phyloP scores from a whole-genome alignment of 2,797 vertebrate species.

The Aldrovandia affinis region DNA sequence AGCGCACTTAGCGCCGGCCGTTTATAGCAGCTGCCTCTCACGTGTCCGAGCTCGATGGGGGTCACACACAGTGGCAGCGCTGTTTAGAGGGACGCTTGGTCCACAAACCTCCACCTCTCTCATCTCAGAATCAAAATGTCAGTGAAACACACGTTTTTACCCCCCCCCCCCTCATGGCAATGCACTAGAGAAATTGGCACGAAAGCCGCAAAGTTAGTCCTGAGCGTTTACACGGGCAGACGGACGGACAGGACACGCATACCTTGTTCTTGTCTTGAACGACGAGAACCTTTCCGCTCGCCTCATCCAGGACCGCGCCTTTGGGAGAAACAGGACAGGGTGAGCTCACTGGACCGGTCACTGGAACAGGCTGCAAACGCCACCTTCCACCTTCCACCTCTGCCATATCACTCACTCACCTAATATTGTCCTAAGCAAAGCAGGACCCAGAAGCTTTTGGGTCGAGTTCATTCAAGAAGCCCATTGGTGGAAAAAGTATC shows the following conservation, averaged over 20 bases:
- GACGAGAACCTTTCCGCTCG: conserved; percentile 85
- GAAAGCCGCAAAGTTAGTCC: too few species aligned
- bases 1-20: conserved; percentile 41
- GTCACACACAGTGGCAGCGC: not conserved
- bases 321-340: conserved; percentile 31
- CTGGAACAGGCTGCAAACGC: not conserved
- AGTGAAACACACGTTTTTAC: too few species aligned
- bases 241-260: conserved; percentile 4
- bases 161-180: too few species aligned
- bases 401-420: not conserved
- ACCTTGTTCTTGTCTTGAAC: conserved; percentile 93
- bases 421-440: not conserved
- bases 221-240: too few species aligned
- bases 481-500: too few species aligned
- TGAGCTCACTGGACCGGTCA: conserved; percentile 3
- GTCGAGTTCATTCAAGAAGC: too few species aligned
- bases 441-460: too few species aligned
- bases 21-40: conserved; percentile 32
- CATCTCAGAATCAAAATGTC: not conserved
- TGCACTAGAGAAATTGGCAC: too few species aligned
- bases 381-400: not conserved
- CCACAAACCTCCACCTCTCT: not conserved
- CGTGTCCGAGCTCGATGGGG: not conserved
- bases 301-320: conserved; percentile 91
- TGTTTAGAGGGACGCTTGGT: not conserved